Conservation (phyloP, 2,888 invertebrate species). For the Ophraella communa region DNA sequence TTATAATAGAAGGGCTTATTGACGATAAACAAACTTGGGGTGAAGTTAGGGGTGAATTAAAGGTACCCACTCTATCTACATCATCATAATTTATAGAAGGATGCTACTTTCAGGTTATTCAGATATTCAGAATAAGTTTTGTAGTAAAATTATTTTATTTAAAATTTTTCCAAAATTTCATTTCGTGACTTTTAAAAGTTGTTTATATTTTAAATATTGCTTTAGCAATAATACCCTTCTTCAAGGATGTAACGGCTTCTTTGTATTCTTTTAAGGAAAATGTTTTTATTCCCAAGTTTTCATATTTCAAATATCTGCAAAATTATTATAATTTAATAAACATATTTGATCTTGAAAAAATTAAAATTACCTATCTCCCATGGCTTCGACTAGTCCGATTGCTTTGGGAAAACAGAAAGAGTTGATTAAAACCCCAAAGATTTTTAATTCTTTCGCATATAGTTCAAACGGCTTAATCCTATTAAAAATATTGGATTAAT, state of each 20-base stretch:
- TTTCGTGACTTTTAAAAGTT: too few relatives aligned
- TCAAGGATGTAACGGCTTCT: conserved; percentile 63
- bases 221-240: conserved; percentile 66
- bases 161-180: conserved; percentile 57
- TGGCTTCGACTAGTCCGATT: conserved; percentile 67
- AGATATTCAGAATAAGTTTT: neutral
- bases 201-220: conserved; percentile 64
- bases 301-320: conserved; percentile 67
- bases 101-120: neutral
- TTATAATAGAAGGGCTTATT: neutral
- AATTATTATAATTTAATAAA: neutral
- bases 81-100: too few relatives aligned
- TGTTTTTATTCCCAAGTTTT: conserved; percentile 66
- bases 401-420: conserved; percentile 72
- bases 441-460: conserved; percentile 68
- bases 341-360: neutral
- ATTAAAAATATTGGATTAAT: conserved; percentile 37
- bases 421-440: conserved; percentile 72
- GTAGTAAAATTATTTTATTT: conserved; percentile 48
- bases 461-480: conserved; percentile 67
- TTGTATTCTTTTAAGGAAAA: conserved; percentile 64
- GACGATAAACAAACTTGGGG: neutral
- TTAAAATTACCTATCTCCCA: conserved; percentile 62
- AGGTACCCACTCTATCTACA: neutral
- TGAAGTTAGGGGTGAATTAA: too few relatives aligned